Evolutionary conservation across 35 echinoderm and acorn worm species (phyloP).

Genomic region (Chiridota heheva): DNA sequence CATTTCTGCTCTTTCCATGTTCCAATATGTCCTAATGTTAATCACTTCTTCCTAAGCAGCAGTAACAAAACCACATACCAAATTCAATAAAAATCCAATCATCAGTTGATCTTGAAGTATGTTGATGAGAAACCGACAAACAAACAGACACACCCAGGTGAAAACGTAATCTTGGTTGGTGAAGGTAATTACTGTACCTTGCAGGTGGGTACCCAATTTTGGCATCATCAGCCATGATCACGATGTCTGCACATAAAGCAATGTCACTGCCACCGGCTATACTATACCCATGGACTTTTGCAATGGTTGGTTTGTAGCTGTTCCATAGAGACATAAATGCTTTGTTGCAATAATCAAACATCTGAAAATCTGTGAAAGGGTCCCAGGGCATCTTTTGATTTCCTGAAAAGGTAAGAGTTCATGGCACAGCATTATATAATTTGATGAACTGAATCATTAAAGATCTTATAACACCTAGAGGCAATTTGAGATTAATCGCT

Average conservation of each 20-base stretch:
- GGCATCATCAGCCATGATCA: conserved; percentile 76
- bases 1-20: no score
- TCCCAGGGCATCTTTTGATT: conserved; percentile 85
- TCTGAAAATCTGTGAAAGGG: conserved; percentile 44
- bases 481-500: no score
- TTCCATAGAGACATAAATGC: conserved; percentile 69
- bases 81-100: no score
- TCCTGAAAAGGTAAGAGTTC: conserved; percentile 3
- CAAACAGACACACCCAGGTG: no score
- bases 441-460: background rate
- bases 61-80: no score
- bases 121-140: no score
- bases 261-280: conserved; percentile 66
- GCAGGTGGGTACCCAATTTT: conserved; percentile 72
- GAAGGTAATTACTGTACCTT: no score
- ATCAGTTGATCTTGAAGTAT: no score
- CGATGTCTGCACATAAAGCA: conserved; percentile 63
- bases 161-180: no score
- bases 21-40: no score
- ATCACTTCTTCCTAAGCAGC: no score
- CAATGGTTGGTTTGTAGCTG: conserved; percentile 71
- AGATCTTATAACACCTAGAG: background rate
- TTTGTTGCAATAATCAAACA: conserved; percentile 37
- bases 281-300: conserved; percentile 66
- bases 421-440: background rate